Conservation (phyloP, 2,797 vertebrate genomes). For the Chaunax sp. region DNA sequence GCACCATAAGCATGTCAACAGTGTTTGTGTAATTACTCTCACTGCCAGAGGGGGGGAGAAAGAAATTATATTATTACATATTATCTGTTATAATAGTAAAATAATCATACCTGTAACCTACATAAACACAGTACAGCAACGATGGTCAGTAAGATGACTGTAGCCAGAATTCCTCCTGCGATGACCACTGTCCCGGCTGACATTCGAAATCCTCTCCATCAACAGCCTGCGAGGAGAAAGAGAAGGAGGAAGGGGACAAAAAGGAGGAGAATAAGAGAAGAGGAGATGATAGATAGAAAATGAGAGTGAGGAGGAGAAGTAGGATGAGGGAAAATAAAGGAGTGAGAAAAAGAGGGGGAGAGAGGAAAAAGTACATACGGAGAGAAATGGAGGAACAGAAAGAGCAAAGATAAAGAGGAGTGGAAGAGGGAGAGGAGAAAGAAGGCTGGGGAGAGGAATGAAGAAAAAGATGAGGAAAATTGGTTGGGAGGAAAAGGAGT, state of each 20-base stretch:
- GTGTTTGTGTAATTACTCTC: too few species aligned
- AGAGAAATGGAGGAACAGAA: background rate
- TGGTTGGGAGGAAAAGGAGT: background rate
- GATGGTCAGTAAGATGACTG: constrained; percentile 96
- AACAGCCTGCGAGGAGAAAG: constrained; percentile 85
- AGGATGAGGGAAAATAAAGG: background rate
- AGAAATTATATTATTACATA: too few species aligned
- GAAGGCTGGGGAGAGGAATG: too few species aligned
- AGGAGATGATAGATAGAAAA: background rate
- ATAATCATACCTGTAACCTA: constrained; percentile 91
- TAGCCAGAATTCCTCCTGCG: constrained; percentile 98
- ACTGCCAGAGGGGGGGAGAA: too few species aligned
- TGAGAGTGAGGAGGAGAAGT: background rate
- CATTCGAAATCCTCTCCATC: constrained; percentile 98
- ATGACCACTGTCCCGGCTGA: constrained; percentile 99
- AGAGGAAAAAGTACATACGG: background rate
- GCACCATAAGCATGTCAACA: too few species aligned
- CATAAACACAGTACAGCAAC: constrained; percentile 97
- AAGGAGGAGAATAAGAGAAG: background rate
- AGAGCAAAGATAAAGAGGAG: background rate
- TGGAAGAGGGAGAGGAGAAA: background rate
- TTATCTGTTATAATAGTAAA: too few species aligned
- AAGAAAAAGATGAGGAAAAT: constrained; percentile 2
- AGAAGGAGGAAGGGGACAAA: background rate
- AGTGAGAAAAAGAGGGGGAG: background rate